Base-by-base conservation (phyloP, 64 coral and sea anemone genomes). In the Acropora yongei region DNA sequence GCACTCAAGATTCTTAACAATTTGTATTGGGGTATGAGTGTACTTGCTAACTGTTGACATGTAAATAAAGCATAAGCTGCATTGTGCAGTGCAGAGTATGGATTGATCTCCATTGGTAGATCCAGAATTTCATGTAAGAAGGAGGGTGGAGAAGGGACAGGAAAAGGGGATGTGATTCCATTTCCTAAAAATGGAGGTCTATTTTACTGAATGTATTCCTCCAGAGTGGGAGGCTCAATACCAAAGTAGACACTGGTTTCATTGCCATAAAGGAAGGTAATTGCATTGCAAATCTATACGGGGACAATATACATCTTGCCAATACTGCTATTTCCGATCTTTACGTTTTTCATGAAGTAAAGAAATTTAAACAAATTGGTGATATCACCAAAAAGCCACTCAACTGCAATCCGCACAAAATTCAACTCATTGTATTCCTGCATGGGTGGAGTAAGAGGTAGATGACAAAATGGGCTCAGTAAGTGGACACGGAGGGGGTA, bases 1-100 rank as follows among this genome's bases (percentile, higher is more conserved):
- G 18, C 68, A 71, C 68, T 71, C 3, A 71, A 71, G 68, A 71
- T 71, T 71, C 68, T 71, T 71, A 71, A 71, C 20, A 71, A 71
- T 71, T 3, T 69, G 67, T 69, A 69, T 19, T 69, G 67, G 67
- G 67, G 19, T 69, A 69, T 69, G 67, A 69, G 67, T 69, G 67
- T 19, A 69, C 17, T 69, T 69, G 67, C 67, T 69, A 30, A 69
- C 67, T 69, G 67, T 69, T 69, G 67, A 69, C 67, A 69, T 69
- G n/a, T 69, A 69, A 69, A 69, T 69, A 18, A 69, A 69, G 67
- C 67, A 69, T 69, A 69, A 69, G 67, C n/a, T 69, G 67, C 67
- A 69, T 69, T 69, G 67, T 69, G 67, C 17, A 69, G 67, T 69
- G 67, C 67, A 69, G 67, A 13, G 3, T 69, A 69, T 69, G 67